Base-by-base conservation (phyloP, 2,888 invertebrate genomes). In the Eupithecia exiguata region DNA sequence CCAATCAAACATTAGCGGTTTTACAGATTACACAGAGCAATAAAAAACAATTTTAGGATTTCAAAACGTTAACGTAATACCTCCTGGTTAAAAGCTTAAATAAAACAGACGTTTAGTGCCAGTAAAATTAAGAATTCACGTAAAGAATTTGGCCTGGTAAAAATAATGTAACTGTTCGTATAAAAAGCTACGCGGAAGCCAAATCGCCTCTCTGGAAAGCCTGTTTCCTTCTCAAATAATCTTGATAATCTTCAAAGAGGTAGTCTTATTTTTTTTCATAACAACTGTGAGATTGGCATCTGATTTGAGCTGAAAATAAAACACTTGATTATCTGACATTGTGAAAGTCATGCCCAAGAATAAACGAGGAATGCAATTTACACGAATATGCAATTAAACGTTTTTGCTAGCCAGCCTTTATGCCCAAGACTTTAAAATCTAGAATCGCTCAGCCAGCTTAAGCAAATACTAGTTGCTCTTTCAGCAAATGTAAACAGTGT, bases 21-120 rank as follows among this genome's bases (percentile, higher is more conserved):
- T 77, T 68, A 73, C 61, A 80, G 81, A 86, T 87, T 84, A 83
- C 25, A 79, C 49, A 73, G 21, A 69, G 80, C 76, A 81, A 86
- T 87, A 86, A 87, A 88, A 86, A 76, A 78, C 81, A 79, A 74
- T 81, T 83, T 83, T 79, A 81, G 75, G 76, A 79, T 81, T 70
- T 77, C 46, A 71, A 76, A 77, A 78, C 80, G 77, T 71, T 80
- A 74, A 69, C 79, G 75, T 70, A 76, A 79, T 82, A 74, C 74
- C 75, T 76, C 76, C 68, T 80, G 78, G 80, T 82, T 81, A 82
- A 81, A 71, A 80, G 80, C 78, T 83, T 81, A 79, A 81, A 83
- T 83, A 79, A 81, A 82, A 82, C 68, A 71, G 82, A 84, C 83
- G 68, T 83, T 82, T 81, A 84, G 75, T 82, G 81, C 76, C 80